Conservation (phyloP, 2,113 vertebrate species). For the Lepidothrix coronata region DNA sequence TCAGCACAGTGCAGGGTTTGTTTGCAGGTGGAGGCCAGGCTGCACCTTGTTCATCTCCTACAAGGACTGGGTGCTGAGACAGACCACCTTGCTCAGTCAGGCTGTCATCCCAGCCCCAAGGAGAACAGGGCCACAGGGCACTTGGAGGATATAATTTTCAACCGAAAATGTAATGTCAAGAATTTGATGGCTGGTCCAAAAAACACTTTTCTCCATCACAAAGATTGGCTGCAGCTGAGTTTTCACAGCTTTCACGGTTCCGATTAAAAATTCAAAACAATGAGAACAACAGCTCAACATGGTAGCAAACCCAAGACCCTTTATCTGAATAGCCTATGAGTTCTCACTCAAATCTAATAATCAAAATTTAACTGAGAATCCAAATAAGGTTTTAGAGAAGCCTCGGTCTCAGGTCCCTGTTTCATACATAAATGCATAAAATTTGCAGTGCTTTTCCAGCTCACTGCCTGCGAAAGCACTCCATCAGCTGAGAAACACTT, state of each 20-base stretch:
- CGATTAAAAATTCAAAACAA: neutral
- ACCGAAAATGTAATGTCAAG: neutral
- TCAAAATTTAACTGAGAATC: slow-evolving; percentile 7
- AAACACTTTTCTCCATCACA: neutral
- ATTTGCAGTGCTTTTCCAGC: neutral
- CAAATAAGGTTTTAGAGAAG: neutral
- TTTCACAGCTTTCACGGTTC: neutral
- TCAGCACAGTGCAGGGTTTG: neutral
- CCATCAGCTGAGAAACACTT: neutral
- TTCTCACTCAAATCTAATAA: neutral
- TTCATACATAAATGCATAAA: slow-evolving; percentile 32
- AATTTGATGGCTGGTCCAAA: neutral
- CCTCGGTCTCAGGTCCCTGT: neutral
- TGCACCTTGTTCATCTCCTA: neutral
- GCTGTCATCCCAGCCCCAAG: neutral
- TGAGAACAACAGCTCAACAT: neutral
- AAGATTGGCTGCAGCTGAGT: neutral
- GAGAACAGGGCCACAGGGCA: neutral
- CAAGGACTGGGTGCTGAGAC: neutral
- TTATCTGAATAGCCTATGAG: neutral
- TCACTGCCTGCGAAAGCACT: neutral
- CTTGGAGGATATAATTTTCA: neutral
- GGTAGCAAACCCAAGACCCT: neutral
- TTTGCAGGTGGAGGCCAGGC: neutral
- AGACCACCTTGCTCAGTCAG: neutral